Evolutionary conservation across 2,797 vertebrate species (phyloP).

Genomic region (Streptopelia turtur): DNA sequence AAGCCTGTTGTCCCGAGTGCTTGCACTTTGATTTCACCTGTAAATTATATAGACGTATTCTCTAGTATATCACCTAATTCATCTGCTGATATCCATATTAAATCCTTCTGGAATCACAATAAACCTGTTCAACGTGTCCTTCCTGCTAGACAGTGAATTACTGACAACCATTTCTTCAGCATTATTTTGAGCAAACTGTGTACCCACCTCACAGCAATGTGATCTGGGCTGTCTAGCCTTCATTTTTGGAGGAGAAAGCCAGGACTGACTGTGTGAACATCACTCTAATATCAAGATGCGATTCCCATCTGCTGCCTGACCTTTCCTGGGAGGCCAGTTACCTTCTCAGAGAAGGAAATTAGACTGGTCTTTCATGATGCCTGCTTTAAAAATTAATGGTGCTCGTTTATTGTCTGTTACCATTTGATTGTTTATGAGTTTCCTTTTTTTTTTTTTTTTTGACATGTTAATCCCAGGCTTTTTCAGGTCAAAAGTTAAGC

Average conservation of each 20-base stretch:
- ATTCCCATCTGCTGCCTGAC: not conserved
- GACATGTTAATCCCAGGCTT: not conserved
- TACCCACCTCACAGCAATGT: not conserved
- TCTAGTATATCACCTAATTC: not conserved
- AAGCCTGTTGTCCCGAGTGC: not conserved
- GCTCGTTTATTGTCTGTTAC: not conserved
- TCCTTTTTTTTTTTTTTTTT: not conserved
- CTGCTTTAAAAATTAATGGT: not conserved
- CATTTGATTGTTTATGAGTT: not conserved
- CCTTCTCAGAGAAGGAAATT: not conserved
- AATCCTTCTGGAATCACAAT: not conserved
- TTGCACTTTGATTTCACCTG: not conserved
- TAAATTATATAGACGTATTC: not conserved
- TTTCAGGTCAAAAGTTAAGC: not conserved
- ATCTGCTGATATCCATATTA: not conserved
- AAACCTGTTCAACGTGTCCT: not conserved
- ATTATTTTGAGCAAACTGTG: not conserved
- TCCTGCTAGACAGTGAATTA: not conserved
- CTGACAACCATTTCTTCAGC: not conserved
- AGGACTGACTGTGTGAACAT: not conserved
- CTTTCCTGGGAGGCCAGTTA: not conserved
- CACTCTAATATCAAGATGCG: not conserved
- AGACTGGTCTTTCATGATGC: not conserved
- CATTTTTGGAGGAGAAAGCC: not conserved
- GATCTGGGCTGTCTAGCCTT: not conserved